These are phyloP conservation scores for Sipha flava DNA, from an alignment of 1,140 invertebrate species.

Conservation along the genomic window DNA sequence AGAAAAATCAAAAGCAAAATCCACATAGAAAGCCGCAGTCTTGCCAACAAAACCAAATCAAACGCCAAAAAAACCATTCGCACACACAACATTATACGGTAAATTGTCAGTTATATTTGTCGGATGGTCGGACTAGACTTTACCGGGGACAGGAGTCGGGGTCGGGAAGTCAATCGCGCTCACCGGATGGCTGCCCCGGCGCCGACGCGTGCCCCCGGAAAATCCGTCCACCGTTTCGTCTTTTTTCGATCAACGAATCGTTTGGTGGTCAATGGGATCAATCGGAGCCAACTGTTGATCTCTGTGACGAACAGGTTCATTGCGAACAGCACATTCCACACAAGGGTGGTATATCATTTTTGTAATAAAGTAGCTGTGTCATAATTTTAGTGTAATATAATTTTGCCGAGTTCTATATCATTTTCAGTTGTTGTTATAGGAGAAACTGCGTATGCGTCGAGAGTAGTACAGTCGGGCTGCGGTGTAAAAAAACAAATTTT, in stretches of 20 bases:
- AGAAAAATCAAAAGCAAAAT: slow-evolving; percentile 19
- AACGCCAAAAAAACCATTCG: background rate
- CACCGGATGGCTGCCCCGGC: slow-evolving; percentile 5
- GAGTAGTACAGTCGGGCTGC: background rate
- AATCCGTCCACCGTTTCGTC: background rate
- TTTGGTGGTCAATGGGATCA: background rate
- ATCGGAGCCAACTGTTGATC: slow-evolving; percentile 21
- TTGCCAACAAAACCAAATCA: slow-evolving; percentile 6
- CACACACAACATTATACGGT: background rate
- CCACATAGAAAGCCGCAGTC: background rate
- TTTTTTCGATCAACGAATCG: background rate
- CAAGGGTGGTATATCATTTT: background rate
- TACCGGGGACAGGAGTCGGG: background rate
- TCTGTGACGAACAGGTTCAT: slow-evolving; percentile 28
- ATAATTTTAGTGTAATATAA: background rate
- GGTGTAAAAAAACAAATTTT: slow-evolving; percentile 20
- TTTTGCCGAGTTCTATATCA: slow-evolving; percentile 27
- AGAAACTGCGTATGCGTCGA: background rate
- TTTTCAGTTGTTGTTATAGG: background rate
- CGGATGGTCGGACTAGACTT: no score
- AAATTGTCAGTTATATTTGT: background rate
- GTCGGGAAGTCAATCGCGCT: slow-evolving; percentile 10
- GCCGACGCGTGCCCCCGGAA: background rate
- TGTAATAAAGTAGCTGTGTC: background rate
- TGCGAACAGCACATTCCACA: slow-evolving; percentile 22